Base-by-base conservation (phyloP, 2,888 invertebrate genomes). In the Allygus modestus region DNA sequence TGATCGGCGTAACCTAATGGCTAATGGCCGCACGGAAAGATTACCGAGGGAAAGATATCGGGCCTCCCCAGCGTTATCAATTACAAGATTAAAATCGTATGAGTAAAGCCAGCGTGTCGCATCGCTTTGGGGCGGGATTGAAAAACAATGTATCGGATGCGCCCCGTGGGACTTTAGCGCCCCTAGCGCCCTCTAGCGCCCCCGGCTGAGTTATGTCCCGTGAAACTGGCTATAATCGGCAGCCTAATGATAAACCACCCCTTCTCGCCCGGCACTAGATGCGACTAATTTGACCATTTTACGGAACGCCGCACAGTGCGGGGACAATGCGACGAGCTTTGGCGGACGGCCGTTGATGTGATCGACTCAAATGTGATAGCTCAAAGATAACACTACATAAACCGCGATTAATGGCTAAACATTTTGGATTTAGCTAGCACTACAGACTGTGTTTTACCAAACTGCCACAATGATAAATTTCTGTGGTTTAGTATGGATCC, bases 81-180 rank as follows among this genome's bases (percentile, higher is more conserved):
- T 73, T 73, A 73, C 73, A 73, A 73, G 73, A 73, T 73, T 73
- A 73, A 73, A 73, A 73, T 73, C 73, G 73, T 73, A 41, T 33
- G 69, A 69, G 69, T 33, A 41, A 41, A 73, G 73, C 73, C 73
- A 15, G 41, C 37, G 26, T 41, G 73, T 73, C 73, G 73, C 23
- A 41, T 73, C 23, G 41, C n/a, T n/a, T n/a, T n/a, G n/a, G n/a
- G n/a, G n/a, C n/a, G 37, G 73, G 41, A 73, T 73, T 73, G 73
- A 73, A 73, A 73, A 73, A 73, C 73, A 73, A 73, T 41, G 41
- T 31, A 61, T 61, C 23, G 41, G 73, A 73, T 11, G 15, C 26
- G 73, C 43, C 73, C 73, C 43, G 15, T 9, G 73, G 73, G 73
- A 73, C 73, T 23, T 5, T 4, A 41, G 69, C 33, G 31, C 69